A percentile compares a stretch with the other conserved stretches of the same genome.
Conservation (phyloP, 2,113 vertebrate genomes). For the Deroptyus accipitrinus region DNA sequence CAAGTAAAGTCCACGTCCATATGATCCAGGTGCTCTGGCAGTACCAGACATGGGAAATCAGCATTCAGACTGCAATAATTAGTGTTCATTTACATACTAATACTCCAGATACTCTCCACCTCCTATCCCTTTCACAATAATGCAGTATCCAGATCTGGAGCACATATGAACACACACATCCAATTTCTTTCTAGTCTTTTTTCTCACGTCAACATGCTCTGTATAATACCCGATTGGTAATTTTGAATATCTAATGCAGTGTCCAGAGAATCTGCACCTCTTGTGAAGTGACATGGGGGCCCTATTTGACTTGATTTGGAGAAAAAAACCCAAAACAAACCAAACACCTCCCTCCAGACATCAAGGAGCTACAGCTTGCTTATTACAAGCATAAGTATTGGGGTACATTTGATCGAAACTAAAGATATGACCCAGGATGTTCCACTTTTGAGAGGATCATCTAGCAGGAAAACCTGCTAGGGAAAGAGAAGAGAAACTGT, state of each 20-base stretch:
- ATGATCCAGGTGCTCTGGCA: not conserved
- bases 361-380: not conserved
- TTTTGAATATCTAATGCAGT: not conserved
- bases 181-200: not conserved
- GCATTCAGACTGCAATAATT: not conserved
- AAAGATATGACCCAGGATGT: not conserved
- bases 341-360: not conserved
- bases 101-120: not conserved
- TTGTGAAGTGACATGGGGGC: not conserved
- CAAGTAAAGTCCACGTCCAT: not conserved
- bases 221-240: not conserved
- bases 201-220: not conserved
- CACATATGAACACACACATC: accelerated
- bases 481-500: not conserved
- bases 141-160: not conserved
- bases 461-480: not conserved
- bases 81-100: not conserved
- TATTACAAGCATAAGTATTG: not conserved
- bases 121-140: not conserved
- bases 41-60: not conserved
- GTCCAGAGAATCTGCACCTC: not conserved
- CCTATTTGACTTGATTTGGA: not conserved
- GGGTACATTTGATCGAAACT: not conserved
- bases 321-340: not conserved
- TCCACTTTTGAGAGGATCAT: not conserved